Percentiles rank a stretch among this genome's conserved stretches.
Evolutionary conservation across 2,797 vertebrate species (phyloP).

Genomic region (Fistularia commersonii): DNA sequence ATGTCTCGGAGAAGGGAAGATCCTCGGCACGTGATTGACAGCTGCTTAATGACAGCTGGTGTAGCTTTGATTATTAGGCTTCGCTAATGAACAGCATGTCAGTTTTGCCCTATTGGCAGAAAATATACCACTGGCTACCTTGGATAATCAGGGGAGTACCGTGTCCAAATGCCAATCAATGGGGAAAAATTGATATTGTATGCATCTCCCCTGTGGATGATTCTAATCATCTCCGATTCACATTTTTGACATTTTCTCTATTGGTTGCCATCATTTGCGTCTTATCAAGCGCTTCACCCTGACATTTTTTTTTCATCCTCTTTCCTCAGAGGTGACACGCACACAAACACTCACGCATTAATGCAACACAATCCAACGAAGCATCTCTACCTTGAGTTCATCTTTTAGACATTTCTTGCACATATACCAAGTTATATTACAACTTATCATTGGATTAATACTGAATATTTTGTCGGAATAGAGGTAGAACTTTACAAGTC

Average conservation of each 20-base stretch:
- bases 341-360: too few relatives aligned
- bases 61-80: slow-evolving; percentile 53
- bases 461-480: too few relatives aligned
- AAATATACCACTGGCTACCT: slow-evolving; percentile 35
- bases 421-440: too few relatives aligned
- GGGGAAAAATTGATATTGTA: slow-evolving; percentile 53
- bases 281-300: not conserved
- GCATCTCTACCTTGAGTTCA: too few relatives aligned
- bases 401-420: too few relatives aligned
- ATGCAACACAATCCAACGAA: too few relatives aligned
- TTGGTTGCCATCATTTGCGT: too few relatives aligned
- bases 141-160: slow-evolving; percentile 41
- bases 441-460: too few relatives aligned
- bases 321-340: slow-evolving; percentile 5
- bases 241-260: slow-evolving; percentile 6
- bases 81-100: slow-evolving; percentile 57
- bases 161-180: slow-evolving; percentile 61
- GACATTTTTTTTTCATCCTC: slow-evolving; percentile 4
- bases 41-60: slow-evolving; percentile 53
- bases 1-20: slow-evolving; percentile 23
- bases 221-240: slow-evolving; percentile 34
- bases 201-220: slow-evolving; percentile 36
- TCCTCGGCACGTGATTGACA: slow-evolving; percentile 50
- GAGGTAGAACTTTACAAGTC: too few relatives aligned
- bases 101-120: slow-evolving; percentile 49